Evolutionary conservation across 2,113 vertebrate species (phyloP).

Genomic region (Choloepus hoffmanni): DNA sequence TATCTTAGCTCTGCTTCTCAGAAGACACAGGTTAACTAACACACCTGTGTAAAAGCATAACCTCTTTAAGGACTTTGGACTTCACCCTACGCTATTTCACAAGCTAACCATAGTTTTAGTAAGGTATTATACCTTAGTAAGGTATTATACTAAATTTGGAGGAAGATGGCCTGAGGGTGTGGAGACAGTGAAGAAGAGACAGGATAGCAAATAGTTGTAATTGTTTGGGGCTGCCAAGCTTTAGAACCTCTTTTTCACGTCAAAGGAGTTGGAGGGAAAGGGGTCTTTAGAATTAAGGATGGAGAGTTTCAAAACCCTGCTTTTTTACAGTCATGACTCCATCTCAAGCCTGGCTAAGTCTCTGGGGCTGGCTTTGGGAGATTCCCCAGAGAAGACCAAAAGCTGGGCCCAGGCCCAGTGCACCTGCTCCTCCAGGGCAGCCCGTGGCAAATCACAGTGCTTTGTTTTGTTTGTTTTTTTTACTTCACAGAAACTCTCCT

Average conservation of each 20-base stretch:
- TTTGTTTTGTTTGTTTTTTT: slow-evolving; percentile 2
- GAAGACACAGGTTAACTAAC: background rate
- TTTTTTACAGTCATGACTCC: background rate
- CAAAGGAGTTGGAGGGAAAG: background rate
- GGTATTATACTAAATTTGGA: background rate
- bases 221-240: background rate
- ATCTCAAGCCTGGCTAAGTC: background rate
- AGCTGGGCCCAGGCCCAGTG: background rate
- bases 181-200: background rate
- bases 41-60: background rate
- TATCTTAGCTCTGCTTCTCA: background rate
- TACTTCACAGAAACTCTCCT: slow-evolving; percentile 29
- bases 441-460: background rate
- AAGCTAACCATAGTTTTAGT: background rate
- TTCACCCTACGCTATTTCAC: background rate
- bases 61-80: background rate
- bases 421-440: background rate
- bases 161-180: background rate
- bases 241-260: background rate
- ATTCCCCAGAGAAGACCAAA: background rate
- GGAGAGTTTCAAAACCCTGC: background rate
- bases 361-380: background rate
- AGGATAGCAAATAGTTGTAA: background rate
- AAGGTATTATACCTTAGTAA: background rate
- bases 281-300: background rate